Base-by-base conservation (phyloP, 2,888 invertebrate species). In the Ochlodes sylvanus region DNA sequence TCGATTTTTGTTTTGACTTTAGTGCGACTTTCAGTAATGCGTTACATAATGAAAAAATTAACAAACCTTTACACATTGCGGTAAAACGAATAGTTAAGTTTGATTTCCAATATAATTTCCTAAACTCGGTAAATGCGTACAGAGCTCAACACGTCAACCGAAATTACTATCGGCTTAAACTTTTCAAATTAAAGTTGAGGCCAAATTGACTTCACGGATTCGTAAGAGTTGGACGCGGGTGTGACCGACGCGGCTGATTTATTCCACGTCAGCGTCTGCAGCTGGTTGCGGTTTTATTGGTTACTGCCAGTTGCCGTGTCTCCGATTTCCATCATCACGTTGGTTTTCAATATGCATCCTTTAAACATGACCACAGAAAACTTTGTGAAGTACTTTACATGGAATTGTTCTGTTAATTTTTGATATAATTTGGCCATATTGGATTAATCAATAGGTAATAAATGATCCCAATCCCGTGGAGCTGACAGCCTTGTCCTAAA, bases 181-280 rank as follows among this genome's bases (percentile, higher is more conserved):
- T 82, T 84, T 79, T 76, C 80, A 79, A 79, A 79, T 82, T 79
- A 79, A 81, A 82, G 76, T 80, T 79, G 72, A 72, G 63, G 70
- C 68, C 68, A 69, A 73, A 73, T 74, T 70, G 73, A 74, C 75
- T 73, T 70, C 63, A 69, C 67, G 64, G 72, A 62, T 55, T 68
- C 68, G 68, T 57, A 68, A 68, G 68, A 67, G 67, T 67, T 68
- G 42, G 62, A 50, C 56, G 62, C 68, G 62, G 56, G 41, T 68
- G 67, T 68, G 61, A 68, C 67, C 67, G 67, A 68, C 67, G 42
- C 65, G 61, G 12, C 67, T 68, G 67, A 68, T 68, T 68, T 68
- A 68, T 68, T 38, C 62, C 56, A 9, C 52, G 67, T 58, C 67
- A 61, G 42, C 34, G 14, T 32, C 47, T 50, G 9, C 17, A 34